Percentiles rank a stretch among this genome's conserved stretches.
Evolutionary conservation across 2,797 vertebrate species (phyloP).

Genomic region (Lindbergichthys nudifrons): DNA sequence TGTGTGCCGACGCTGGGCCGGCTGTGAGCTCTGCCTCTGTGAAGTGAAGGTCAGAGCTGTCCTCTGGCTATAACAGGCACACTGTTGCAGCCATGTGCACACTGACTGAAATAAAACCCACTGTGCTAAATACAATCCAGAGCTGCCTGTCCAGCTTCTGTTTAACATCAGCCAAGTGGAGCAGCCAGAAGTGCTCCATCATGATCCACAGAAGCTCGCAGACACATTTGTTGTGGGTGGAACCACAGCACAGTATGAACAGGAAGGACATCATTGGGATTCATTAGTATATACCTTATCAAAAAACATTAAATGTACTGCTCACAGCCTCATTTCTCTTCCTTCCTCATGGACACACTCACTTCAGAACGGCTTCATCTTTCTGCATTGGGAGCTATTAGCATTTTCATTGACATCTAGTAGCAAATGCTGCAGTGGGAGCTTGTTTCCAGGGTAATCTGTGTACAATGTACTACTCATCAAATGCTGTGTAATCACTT

Average conservation of each 20-base stretch:
- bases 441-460: constrained; percentile 54
- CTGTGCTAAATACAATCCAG: constrained; percentile 52
- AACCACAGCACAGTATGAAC: constrained; percentile 46
- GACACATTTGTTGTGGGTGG: constrained; percentile 70
- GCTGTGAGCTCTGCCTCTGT: constrained; percentile 58
- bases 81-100: constrained; percentile 69
- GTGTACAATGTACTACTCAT: constrained; percentile 40
- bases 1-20: constrained; percentile 36
- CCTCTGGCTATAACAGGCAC: constrained; percentile 73
- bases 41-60: constrained; percentile 80
- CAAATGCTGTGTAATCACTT: constrained; percentile 47
- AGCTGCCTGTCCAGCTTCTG: constrained; percentile 54
- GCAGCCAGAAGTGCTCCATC: constrained; percentile 68
- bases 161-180: constrained; percentile 70
- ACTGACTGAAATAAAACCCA: constrained; percentile 63
- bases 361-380: constrained; percentile 8
- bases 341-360: neutral
- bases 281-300: constrained; percentile 46
- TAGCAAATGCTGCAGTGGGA: constrained; percentile 28
- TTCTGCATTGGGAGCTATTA: constrained; percentile 25
- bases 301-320: constrained; percentile 22
- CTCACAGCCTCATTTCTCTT: neutral
- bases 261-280: constrained; percentile 29
- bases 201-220: constrained; percentile 58
- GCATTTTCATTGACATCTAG: constrained; percentile 52